Percentiles rank a stretch among this genome's conserved stretches.
Conservation (phyloP, 2,113 vertebrate species). For the Nerophis ophidion region DNA sequence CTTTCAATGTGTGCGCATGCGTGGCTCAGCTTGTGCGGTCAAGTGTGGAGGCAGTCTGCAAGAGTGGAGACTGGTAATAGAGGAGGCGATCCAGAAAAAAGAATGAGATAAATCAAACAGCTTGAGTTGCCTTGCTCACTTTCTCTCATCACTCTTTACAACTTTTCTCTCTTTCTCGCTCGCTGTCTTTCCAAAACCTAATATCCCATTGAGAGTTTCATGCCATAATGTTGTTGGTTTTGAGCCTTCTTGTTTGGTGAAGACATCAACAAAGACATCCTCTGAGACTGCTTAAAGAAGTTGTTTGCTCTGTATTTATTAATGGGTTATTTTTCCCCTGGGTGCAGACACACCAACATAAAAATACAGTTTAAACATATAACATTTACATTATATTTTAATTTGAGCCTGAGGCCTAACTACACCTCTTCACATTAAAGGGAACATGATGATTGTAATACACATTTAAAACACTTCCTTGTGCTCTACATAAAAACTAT, state of each 20-base stretch:
- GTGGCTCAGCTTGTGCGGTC: conserved; percentile 60
- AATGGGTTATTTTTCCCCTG: too few relatives aligned
- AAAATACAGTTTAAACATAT: neutral
- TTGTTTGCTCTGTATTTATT: too few relatives aligned
- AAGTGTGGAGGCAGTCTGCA: conserved; percentile 61
- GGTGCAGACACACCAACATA: too few relatives aligned
- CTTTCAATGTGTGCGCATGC: conserved; percentile 20
- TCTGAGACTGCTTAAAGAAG: too few relatives aligned
- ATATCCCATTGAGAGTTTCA: too few relatives aligned
- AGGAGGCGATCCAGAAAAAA: conserved; percentile 64
- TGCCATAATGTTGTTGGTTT: too few relatives aligned
- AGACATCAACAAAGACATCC: too few relatives aligned
- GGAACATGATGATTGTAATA: too few relatives aligned
- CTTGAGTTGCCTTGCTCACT: conserved; percentile 32
- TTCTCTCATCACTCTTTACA: conserved; percentile 25
- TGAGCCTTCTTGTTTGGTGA: too few relatives aligned
- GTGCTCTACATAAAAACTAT: too few relatives aligned
- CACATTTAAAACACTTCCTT: too few relatives aligned
- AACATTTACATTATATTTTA: neutral
- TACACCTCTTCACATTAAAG: neutral
- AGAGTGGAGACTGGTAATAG: conserved; percentile 65
- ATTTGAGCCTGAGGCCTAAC: neutral
- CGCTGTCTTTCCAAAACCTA: neutral
- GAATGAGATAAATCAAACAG: conserved; percentile 73
- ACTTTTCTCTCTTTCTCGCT: conserved; percentile 8